Base-by-base conservation (phyloP, 37 sponge, comb jelly and placozoan species). In the Spongilla lacustris region DNA sequence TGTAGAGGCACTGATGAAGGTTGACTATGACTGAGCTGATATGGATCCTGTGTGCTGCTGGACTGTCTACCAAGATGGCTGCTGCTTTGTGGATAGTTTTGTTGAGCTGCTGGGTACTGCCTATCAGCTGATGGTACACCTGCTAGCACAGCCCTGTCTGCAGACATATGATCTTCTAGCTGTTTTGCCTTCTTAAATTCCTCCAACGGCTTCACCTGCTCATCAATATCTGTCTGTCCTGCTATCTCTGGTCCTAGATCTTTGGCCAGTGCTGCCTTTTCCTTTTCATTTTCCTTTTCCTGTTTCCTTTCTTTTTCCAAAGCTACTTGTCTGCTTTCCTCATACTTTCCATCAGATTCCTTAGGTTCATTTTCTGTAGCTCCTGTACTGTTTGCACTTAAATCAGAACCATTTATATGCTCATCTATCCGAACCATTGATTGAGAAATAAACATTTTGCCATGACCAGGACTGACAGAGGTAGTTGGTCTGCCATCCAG, bases 391-490 rank as follows among this genome's bases (percentile, higher is more conserved):
- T 58, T 58, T 3, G 41, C 41, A 41, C 58, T 17, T 1, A 58
- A 13, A 17, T 58, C 19, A 58, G 32, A 27, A 23, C 29, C 29
- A 6, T 74, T 76, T 36, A 23, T 38, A 26, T 6, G 58, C 37
- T 48, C 48, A 28, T 48, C 78, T 37, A 24, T 2, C 5, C 13
- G 27, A 50, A 77, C 78, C 34, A 77, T 29, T 48, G 78, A 26
- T 38, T 77, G 46, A 46, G 50, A 58, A 77, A 77, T 21, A 77
- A 77, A 24, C 0, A 77, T 58, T 48, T 48, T 48, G 48, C 78
- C 58, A 27, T 77, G 78, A 48, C 14, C 58, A 58, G 19, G 12
- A 58, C 58, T 17, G 11, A 58, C 19, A 1, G 21, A 1, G 21
- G 11, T 13, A 1, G 4, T 8, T 19, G 58, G 58, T 58, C 58